phyloP scores from a whole-genome alignment of 2,888 invertebrate genomes.

The Philopedon plagiatum region DNA sequence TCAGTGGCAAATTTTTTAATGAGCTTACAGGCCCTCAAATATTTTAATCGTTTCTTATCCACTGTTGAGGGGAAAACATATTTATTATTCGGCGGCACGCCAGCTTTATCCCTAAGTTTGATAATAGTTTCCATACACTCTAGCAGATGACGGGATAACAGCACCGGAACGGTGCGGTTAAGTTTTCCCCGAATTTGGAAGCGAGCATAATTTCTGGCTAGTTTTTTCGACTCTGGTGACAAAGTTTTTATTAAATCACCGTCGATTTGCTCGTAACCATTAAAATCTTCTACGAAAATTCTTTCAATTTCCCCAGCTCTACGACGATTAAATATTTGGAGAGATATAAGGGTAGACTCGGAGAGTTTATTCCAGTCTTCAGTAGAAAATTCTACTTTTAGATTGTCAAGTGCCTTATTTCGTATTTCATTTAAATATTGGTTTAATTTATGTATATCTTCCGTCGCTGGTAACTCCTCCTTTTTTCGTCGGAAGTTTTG shows the following conservation, averaged over 20 bases:
- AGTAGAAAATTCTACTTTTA: background rate
- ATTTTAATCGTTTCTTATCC: constrained; percentile 1
- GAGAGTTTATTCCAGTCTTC: constrained; percentile 25
- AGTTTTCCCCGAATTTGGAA: constrained; percentile 28
- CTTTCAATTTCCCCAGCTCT: constrained; percentile 49
- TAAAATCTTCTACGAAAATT: constrained; percentile 37
- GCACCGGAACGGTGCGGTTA: constrained; percentile 33
- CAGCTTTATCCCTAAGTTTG: constrained; percentile 35
- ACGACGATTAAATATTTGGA: constrained; percentile 50
- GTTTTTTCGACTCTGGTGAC: background rate
- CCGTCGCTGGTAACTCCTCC: constrained; percentile 27
- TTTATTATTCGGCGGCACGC: constrained; percentile 29
- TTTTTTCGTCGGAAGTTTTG: constrained; percentile 37
- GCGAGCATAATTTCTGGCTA: constrained; percentile 29
- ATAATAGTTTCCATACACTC: constrained; percentile 41
- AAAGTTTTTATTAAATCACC: constrained; percentile 18
- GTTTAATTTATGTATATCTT: constrained; percentile 40
- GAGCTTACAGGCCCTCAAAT: constrained; percentile 55
- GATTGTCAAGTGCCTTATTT: background rate
- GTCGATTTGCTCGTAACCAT: constrained; percentile 14
- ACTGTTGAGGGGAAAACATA: constrained; percentile 44
- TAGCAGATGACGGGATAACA: constrained; percentile 19
- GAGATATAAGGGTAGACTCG: constrained; percentile 39
- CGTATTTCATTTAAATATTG: constrained; percentile 4
- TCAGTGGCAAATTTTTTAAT: constrained; percentile 52